Percentiles rank a stretch among this genome's conserved stretches.
phyloP scores from a whole-genome alignment of 1,140 invertebrate species.

The Papilio machaon region DNA sequence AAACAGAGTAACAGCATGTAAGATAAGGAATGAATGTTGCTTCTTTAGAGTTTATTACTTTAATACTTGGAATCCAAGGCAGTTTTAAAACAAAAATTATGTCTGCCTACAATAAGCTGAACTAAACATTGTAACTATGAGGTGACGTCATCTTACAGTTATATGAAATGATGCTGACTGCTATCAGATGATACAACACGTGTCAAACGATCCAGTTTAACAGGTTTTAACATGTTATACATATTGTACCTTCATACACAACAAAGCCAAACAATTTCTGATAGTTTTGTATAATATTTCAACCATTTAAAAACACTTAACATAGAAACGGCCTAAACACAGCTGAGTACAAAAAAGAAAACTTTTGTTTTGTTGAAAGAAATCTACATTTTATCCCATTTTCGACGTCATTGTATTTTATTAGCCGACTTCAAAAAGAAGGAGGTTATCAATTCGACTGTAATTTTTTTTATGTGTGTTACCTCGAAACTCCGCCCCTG shows the following conservation, averaged over 20 bases:
- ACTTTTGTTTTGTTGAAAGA: too few species aligned
- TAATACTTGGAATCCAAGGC: not conserved
- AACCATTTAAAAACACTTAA: too few species aligned
- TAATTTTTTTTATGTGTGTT: too few species aligned
- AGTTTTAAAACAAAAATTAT: not conserved
- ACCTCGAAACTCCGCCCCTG: too few species aligned
- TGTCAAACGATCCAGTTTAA: not conserved
- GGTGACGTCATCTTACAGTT: slow-evolving; percentile 15
- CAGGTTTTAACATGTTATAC: not conserved
- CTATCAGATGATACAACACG: not conserved
- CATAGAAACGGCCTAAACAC: too few species aligned
- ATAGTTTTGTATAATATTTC: not conserved
- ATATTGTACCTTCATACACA: not conserved
- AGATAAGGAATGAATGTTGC: not conserved
- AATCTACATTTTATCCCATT: too few species aligned
- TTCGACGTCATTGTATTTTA: too few species aligned
- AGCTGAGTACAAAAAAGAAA: too few species aligned
- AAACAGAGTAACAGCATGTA: not conserved
- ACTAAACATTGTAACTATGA: not conserved
- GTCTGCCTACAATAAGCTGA: not conserved
- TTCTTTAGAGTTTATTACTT: not conserved
- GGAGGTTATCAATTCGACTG: too few species aligned
- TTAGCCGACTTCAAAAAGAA: too few species aligned
- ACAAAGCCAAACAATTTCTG: not conserved
- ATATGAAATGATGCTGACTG: not conserved